These are phyloP conservation scores for Cacatua alba DNA, from an alignment of 2,113 vertebrate species.

Conservation along the genomic window DNA sequence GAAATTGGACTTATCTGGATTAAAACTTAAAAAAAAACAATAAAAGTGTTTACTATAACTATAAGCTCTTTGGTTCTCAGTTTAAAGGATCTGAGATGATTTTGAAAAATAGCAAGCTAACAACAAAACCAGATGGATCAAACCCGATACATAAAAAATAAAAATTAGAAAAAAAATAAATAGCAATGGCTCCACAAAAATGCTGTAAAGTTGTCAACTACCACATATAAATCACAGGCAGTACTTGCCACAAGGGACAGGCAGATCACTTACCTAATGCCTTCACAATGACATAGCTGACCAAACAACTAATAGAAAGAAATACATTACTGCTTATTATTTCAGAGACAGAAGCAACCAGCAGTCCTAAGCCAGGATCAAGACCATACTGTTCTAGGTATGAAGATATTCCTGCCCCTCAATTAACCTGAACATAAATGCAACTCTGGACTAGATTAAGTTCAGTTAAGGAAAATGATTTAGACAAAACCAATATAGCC, in stretches of 20 bases:
- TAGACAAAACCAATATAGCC: background rate
- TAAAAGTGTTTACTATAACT: background rate
- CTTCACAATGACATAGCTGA: background rate
- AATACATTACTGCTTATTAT: background rate
- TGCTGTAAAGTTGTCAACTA: background rate
- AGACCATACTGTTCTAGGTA: background rate
- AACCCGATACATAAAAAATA: background rate
- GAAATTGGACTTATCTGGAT: background rate
- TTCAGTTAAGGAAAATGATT: background rate
- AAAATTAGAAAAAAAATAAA: background rate
- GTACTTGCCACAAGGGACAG: background rate
- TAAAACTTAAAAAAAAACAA: background rate
- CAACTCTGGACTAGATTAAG: background rate
- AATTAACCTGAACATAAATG: background rate
- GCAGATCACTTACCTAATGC: background rate
- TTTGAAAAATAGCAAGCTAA: background rate
- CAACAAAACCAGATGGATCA: background rate
- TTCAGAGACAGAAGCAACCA: background rate
- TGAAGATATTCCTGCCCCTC: background rate
- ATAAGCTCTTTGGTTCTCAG: background rate
- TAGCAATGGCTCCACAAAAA: background rate
- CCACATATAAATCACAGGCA: background rate
- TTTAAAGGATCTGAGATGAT: background rate
- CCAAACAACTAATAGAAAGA: background rate
- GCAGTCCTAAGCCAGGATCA: background rate